Evolutionary conservation across 2,113 vertebrate genomes (phyloP).

Genomic region (Phocoena phocoena): DNA sequence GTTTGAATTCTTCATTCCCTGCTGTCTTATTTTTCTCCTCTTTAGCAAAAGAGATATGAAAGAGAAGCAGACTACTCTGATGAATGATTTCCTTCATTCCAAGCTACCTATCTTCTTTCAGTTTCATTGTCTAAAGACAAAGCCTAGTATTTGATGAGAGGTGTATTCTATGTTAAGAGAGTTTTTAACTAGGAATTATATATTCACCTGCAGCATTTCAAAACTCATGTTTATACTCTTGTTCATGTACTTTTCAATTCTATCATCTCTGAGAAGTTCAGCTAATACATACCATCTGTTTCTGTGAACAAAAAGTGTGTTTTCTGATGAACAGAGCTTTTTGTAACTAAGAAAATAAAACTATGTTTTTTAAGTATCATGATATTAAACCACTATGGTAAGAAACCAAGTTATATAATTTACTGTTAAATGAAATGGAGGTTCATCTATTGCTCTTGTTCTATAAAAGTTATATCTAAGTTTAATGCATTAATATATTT

Average conservation of each 20-base stretch:
- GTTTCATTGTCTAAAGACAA: neutral
- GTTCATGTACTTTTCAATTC: conserved; percentile 45
- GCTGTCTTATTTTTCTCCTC: neutral
- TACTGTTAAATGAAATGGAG: neutral
- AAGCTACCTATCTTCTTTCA: conserved; percentile 15
- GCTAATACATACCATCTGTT: conserved; percentile 57
- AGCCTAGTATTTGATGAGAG: neutral
- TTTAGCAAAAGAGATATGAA: neutral
- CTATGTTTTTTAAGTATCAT: neutral
- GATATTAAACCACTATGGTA: neutral
- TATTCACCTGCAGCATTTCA: conserved; percentile 38
- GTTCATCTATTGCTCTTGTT: neutral
- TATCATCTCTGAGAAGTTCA: conserved; percentile 55
- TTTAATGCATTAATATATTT: neutral
- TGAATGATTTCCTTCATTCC: neutral
- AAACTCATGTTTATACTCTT: conserved; percentile 46
- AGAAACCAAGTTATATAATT: neutral
- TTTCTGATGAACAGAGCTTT: conserved; percentile 32
- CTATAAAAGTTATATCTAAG: conserved; percentile 37
- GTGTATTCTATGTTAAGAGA: neutral
- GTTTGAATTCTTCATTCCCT: conserved; percentile 4
- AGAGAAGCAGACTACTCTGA: neutral
- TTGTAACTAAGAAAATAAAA: conserved; percentile 39
- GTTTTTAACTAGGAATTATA: conserved; percentile 36
- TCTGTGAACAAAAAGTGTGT: conserved; percentile 32